Conservation (phyloP, 2,888 invertebrate species). For the Nycteola revayana region DNA sequence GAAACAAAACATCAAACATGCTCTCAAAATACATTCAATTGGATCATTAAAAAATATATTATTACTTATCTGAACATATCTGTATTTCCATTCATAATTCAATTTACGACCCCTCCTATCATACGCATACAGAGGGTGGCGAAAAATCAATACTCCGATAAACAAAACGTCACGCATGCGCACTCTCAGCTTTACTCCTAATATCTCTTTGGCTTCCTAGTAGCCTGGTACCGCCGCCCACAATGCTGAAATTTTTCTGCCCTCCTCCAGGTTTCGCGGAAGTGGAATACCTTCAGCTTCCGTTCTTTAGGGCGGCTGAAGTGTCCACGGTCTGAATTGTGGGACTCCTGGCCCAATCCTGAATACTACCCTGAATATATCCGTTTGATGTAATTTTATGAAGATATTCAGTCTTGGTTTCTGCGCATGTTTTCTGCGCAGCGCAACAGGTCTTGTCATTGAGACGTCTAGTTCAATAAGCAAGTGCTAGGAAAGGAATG, state of each 20-base stretch:
- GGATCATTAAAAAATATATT: too few species aligned
- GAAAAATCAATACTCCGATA: slow-evolving; percentile 18
- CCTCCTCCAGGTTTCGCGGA: slow-evolving; percentile 69
- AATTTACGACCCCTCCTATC: too few species aligned
- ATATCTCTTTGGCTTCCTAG: slow-evolving; percentile 39
- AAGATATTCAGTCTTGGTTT: slow-evolving; percentile 15
- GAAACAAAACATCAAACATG: too few species aligned
- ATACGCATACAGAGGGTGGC: slow-evolving; percentile 5
- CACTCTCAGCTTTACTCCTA: slow-evolving; percentile 3
- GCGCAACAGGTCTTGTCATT: slow-evolving; percentile 24
- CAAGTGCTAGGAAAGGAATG: too few species aligned
- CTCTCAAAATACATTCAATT: too few species aligned
- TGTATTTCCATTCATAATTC: too few species aligned
- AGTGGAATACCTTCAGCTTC: slow-evolving; percentile 57
- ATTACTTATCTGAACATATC: too few species aligned
- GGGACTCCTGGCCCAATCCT: slow-evolving; percentile 1
- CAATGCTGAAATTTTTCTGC: slow-evolving; percentile 77
- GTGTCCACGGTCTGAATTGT: slow-evolving; percentile 18
- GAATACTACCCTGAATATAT: slow-evolving; percentile 9
- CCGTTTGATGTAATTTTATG: slow-evolving; percentile 3
- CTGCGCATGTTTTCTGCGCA: slow-evolving; percentile 60
- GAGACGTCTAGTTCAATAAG: too few species aligned
- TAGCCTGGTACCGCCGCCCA: slow-evolving; percentile 72
- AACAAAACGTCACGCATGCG: slow-evolving; percentile 51
- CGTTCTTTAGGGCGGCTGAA: slow-evolving; percentile 63